Percentiles rank a stretch among this genome's conserved stretches.
Evolutionary conservation across 2,888 invertebrate species (phyloP).

Genomic region (Oconnorella tubifera): DNA sequence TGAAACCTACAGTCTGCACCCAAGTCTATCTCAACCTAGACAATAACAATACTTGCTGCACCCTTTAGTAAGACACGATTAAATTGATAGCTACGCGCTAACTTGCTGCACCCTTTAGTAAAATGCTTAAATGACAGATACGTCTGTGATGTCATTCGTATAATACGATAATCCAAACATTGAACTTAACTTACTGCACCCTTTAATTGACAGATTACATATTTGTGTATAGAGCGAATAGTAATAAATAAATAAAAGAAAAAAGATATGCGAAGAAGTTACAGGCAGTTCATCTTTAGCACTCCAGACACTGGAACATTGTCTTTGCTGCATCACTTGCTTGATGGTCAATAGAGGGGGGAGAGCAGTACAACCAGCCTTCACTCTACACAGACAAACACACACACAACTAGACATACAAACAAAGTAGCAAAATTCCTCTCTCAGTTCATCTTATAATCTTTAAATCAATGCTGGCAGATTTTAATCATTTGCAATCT

Average conservation of each 20-base stretch:
- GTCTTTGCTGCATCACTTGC: slow-evolving; percentile 81
- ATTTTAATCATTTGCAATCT: no score
- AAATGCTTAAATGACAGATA: no score
- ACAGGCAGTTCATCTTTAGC: slow-evolving; percentile 87
- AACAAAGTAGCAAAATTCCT: no score
- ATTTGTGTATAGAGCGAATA: neutral
- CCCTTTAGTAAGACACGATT: neutral
- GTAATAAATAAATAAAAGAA: neutral
- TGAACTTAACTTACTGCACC: no score
- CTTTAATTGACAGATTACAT: no score
- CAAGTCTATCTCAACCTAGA: slow-evolving; percentile 88
- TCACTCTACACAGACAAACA: slow-evolving; percentile 63
- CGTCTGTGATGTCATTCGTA: no score
- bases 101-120: no score
- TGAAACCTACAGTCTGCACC: slow-evolving; percentile 88
- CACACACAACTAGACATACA: no score
- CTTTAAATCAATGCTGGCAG: no score
- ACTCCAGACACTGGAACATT: slow-evolving; percentile 90
- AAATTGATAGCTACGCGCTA: neutral
- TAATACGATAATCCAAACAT: no score
- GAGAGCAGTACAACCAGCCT: slow-evolving; percentile 87
- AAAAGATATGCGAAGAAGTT: slow-evolving; percentile 49
- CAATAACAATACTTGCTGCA: no score
- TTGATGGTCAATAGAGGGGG: slow-evolving; percentile 91
- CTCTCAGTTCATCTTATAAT: no score